Evolutionary conservation across 2,797 vertebrate species (phyloP).

Genomic region (Knipowitschia caucasica): DNA sequence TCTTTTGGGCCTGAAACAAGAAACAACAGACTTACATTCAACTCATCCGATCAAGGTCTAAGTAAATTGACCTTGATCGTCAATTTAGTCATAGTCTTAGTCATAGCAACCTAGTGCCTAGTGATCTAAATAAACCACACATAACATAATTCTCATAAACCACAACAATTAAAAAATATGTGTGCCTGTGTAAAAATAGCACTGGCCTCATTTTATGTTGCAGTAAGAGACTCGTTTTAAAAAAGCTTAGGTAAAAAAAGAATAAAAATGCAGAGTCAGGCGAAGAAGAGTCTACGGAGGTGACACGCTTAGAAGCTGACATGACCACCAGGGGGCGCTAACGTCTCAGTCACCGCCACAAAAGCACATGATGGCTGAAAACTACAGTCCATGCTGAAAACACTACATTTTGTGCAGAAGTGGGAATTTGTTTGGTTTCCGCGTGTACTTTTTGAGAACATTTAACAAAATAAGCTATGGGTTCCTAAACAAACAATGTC

Average conservation of each 20-base stretch:
- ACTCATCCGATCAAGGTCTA: neutral
- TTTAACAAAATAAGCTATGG: neutral
- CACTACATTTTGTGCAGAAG: no score
- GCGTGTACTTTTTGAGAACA: neutral
- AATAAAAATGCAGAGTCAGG: constrained; percentile 43
- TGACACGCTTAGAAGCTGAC: neutral
- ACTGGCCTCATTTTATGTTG: constrained; percentile 22
- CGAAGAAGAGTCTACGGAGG: constrained; percentile 14
- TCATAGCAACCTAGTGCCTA: constrained; percentile 6
- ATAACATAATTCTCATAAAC: constrained; percentile 1
- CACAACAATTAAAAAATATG: constrained; percentile 16
- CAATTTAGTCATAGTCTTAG: no score
- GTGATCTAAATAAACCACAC: constrained; percentile 15
- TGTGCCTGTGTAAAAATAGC: constrained; percentile 21
- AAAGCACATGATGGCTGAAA: no score
- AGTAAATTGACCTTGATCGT: constrained; percentile 5
- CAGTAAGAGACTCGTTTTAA: constrained; percentile 27
- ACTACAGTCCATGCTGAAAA: no score
- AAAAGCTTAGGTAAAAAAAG: constrained; percentile 25
- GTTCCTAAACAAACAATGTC: neutral
- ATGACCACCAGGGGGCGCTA: constrained; percentile 45
- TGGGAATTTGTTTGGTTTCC: neutral
- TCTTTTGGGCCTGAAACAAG: constrained; percentile 90
- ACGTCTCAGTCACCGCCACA: constrained; percentile 29
- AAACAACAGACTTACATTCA: constrained; percentile 9